Percentiles rank a stretch among this genome's conserved stretches.
Evolutionary conservation across 2,113 vertebrate genomes (phyloP).

Genomic region (Neotoma lepida): DNA sequence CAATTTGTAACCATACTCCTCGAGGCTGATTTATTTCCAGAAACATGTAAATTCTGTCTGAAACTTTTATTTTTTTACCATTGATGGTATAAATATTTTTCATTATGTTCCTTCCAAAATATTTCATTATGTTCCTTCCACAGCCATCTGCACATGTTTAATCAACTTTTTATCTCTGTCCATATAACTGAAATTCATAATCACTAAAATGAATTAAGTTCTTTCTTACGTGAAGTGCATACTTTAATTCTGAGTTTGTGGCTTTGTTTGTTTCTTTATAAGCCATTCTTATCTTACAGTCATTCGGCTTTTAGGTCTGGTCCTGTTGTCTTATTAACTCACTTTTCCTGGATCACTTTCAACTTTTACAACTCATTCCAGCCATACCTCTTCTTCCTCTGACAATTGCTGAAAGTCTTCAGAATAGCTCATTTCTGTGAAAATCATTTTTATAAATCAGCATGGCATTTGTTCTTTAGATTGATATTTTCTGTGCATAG

Average conservation of each 20-base stretch:
- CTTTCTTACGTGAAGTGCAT: background rate
- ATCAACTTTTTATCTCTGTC: background rate
- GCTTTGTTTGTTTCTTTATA: background rate
- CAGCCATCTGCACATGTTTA: background rate
- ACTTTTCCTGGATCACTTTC: background rate
- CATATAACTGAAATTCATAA: background rate
- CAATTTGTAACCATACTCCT: background rate
- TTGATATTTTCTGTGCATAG: background rate
- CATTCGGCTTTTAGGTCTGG: background rate
- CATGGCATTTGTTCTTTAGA: background rate
- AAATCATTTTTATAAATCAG: background rate
- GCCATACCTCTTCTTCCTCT: background rate
- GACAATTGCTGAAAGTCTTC: background rate
- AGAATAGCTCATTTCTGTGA: background rate
- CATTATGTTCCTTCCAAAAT: background rate
- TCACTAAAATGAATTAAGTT: background rate
- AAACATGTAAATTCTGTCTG: background rate
- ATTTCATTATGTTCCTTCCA: background rate
- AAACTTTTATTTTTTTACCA: background rate
- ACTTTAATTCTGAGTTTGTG: background rate
- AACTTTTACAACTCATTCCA: background rate
- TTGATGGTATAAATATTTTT: background rate
- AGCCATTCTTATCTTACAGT: background rate
- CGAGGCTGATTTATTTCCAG: background rate
- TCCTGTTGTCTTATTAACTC: background rate